Evolutionary conservation across 2,113 vertebrate species (phyloP).

Genomic region (Calyptomena viridis): DNA sequence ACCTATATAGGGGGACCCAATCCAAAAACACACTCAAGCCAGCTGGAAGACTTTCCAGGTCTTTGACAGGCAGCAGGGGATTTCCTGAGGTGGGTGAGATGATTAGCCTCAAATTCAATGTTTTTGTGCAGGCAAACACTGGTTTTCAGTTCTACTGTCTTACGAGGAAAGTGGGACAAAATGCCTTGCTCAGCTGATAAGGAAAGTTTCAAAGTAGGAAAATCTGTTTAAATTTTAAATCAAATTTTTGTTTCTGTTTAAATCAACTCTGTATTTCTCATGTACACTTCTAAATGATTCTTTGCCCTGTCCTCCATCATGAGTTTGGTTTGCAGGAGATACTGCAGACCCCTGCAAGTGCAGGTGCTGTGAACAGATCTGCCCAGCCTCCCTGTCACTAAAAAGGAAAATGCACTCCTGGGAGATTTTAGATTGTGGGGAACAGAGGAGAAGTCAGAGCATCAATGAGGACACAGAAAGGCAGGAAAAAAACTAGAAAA

Average conservation of each 20-base stretch:
- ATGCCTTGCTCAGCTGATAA: neutral
- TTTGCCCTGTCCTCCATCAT: neutral
- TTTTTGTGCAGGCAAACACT: neutral
- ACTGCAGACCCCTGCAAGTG: neutral
- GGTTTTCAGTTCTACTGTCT: neutral
- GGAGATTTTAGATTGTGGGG: neutral
- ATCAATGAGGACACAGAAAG: neutral
- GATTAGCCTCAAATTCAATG: neutral
- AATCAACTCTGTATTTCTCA: neutral
- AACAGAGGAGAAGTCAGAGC: neutral
- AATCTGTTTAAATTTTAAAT: neutral
- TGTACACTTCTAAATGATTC: neutral
- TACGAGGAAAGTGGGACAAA: neutral
- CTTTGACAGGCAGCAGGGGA: neutral
- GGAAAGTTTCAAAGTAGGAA: neutral
- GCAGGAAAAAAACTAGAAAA: neutral
- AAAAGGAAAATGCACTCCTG: neutral
- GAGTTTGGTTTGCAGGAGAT: neutral
- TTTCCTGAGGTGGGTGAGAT: neutral
- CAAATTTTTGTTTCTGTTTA: neutral
- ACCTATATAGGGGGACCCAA: accelerated
- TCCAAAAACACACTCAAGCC: neutral
- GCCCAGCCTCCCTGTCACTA: neutral
- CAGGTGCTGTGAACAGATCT: neutral
- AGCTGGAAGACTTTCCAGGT: neutral